phyloP scores from a whole-genome alignment of 2,113 vertebrate genomes.

The Rhea americana region DNA sequence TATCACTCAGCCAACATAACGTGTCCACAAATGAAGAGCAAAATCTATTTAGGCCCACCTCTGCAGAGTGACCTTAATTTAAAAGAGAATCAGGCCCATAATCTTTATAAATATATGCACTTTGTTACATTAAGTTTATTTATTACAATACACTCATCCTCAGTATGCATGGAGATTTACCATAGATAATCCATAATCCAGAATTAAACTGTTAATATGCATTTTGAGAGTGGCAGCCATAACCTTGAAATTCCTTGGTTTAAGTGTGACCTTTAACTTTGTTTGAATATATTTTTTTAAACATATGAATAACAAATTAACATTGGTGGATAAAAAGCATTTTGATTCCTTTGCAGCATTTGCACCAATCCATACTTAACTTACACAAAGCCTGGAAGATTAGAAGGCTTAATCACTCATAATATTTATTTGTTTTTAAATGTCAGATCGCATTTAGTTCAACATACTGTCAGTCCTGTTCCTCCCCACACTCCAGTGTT shows the following conservation, averaged over 20 bases:
- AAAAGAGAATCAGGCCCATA: slow-evolving; percentile 68
- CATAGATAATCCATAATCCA: slow-evolving; percentile 64
- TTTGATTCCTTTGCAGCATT: slow-evolving; percentile 70
- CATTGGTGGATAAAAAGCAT: slow-evolving; percentile 64
- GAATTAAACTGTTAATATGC: slow-evolving; percentile 68
- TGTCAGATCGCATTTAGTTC: slow-evolving; percentile 72
- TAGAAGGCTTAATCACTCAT: slow-evolving; percentile 72
- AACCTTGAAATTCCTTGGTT: slow-evolving; percentile 68
- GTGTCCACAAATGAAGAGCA: slow-evolving; percentile 23
- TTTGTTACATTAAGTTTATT: slow-evolving; percentile 67
- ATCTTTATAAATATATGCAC: slow-evolving; percentile 71
- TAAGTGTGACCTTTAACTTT: slow-evolving; percentile 77
- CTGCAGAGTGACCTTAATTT: slow-evolving; percentile 61
- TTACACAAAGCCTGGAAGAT: slow-evolving; percentile 72
- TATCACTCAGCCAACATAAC: neutral
- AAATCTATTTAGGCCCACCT: slow-evolving; percentile 47
- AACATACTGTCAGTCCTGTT: slow-evolving; percentile 43
- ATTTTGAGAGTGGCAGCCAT: slow-evolving; percentile 54
- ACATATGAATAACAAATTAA: slow-evolving; percentile 72
- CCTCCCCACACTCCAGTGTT: fast-evolving
- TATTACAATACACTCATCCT: slow-evolving; percentile 40
- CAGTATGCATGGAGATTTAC: slow-evolving; percentile 58
- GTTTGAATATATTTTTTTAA: slow-evolving; percentile 73
- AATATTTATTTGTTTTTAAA: slow-evolving; percentile 78
- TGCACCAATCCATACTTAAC: slow-evolving; percentile 69